A percentile compares a stretch with the other conserved stretches of the same genome.
These are phyloP conservation scores for Heliconius erato DNA, from an alignment of 2,888 invertebrate species.

Conservation along the genomic window DNA sequence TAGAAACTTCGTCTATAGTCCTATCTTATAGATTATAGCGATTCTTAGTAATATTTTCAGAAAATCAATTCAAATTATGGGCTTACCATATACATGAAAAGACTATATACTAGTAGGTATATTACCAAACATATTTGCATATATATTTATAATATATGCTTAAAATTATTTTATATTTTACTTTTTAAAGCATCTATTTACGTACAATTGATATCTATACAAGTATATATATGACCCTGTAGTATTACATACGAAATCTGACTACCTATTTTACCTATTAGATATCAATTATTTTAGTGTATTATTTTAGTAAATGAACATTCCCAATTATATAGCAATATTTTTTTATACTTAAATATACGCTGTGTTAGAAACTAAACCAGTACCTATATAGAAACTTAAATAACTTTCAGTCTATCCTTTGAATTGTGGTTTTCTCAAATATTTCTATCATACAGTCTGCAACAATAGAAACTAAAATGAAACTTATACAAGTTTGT, in stretches of 20 bases:
- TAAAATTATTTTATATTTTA: no score
- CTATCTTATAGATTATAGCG: background rate
- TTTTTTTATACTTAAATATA: no score
- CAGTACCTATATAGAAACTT: background rate
- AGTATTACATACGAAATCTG: no score
- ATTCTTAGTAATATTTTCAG: background rate
- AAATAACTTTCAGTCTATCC: constrained; percentile 7
- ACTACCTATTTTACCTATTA: no score
- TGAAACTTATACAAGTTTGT: constrained; percentile 12
- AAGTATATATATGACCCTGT: no score
- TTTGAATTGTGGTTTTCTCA: constrained; percentile 13
- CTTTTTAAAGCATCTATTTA: no score
- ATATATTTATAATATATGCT: no score
- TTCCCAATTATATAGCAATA: background rate
- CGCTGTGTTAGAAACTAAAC: background rate
- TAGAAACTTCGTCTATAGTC: background rate
- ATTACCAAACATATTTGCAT: no score
- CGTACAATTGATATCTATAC: no score
- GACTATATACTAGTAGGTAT: no score
- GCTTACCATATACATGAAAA: no score
- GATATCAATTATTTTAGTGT: background rate
- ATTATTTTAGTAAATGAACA: background rate
- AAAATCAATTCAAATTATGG: no score
- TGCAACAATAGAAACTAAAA: constrained; percentile 11
- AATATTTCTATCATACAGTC: constrained; percentile 9